Evolutionary conservation across 2,113 vertebrate species (phyloP).

Genomic region (Oceanodroma tethys): DNA sequence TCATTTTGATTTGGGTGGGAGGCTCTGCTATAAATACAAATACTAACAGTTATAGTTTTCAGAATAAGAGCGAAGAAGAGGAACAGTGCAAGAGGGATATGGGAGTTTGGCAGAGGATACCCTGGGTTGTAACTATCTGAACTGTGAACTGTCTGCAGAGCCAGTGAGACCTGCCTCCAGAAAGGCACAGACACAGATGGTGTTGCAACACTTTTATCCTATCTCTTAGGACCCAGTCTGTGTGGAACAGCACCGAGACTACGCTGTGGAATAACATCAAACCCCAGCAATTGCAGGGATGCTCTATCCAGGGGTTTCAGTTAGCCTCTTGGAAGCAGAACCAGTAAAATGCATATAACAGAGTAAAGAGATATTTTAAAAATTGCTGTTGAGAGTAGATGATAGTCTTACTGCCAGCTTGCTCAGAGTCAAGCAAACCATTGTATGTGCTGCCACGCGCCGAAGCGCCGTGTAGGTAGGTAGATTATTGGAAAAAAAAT

Average conservation of each 20-base stretch:
- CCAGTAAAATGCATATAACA: not conserved
- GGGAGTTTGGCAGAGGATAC: not conserved
- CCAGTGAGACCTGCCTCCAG: not conserved
- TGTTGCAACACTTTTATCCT: not conserved
- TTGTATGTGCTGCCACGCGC: rapidly evolving
- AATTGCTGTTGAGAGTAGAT: not conserved
- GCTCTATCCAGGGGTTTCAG: not conserved
- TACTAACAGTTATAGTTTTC: not conserved
- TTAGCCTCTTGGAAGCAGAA: not conserved
- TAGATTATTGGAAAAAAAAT: too few relatives aligned
- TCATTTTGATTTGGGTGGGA: not conserved
- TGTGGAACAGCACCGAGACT: not conserved
- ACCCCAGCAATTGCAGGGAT: not conserved
- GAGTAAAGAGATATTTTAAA: not conserved
- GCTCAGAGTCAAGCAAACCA: not conserved
- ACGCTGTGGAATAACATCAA: not conserved
- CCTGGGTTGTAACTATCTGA: not conserved
- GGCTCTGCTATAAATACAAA: not conserved
- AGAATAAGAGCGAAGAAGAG: not conserved
- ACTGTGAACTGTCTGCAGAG: not conserved
- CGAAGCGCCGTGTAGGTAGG: rapidly evolving
- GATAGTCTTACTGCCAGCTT: not conserved
- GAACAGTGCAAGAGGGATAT: not conserved
- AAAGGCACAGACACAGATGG: rapidly evolving
- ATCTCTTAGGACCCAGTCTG: not conserved